A percentile compares a stretch with the other conserved stretches of the same genome.
Conservation (phyloP, 30 jellyfish, hydroid and myxozoan species). For the Aurelia aurita region DNA sequence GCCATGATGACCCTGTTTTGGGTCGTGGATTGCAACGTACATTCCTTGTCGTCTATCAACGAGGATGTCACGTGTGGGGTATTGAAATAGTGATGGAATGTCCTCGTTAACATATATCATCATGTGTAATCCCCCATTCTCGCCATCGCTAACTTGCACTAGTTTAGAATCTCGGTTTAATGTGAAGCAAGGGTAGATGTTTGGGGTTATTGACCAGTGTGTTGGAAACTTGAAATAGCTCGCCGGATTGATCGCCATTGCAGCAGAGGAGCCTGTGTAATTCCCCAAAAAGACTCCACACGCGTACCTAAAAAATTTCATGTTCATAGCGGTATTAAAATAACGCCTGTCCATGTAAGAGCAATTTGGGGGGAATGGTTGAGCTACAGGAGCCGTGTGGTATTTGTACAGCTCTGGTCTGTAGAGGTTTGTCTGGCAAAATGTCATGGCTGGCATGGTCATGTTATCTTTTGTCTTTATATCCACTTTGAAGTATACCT, state of each 20-base stretch:
- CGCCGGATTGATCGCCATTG: background rate
- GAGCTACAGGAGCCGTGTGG: constrained; percentile 5
- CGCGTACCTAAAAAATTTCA: background rate
- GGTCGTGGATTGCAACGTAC: constrained; percentile 3
- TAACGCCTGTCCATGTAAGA: constrained; percentile 2
- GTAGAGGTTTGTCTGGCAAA: constrained; percentile 20
- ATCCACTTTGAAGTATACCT: background rate
- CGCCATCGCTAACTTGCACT: constrained; percentile 1
- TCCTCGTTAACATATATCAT: background rate
- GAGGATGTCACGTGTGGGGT: too few relatives aligned
- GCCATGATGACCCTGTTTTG: background rate
- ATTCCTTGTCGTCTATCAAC: constrained; percentile 8
- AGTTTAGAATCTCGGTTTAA: constrained; percentile 16
- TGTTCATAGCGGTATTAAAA: background rate
- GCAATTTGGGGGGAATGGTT: constrained; percentile 34
- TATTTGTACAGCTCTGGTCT: background rate
- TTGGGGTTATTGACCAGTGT: constrained; percentile 21
- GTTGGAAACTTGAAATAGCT: constrained; percentile 12
- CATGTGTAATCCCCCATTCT: constrained; percentile 9
- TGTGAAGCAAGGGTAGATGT: constrained; percentile 32
- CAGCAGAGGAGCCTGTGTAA: background rate
- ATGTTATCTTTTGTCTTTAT: background rate
- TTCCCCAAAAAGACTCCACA: constrained; percentile 15
- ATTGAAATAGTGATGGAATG: too few relatives aligned
- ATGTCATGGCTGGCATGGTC: constrained; percentile 8